A percentile compares a stretch with the other conserved stretches of the same genome.
Conservation (phyloP, 2,113 vertebrate species). For the Anthoscopus minutus region DNA sequence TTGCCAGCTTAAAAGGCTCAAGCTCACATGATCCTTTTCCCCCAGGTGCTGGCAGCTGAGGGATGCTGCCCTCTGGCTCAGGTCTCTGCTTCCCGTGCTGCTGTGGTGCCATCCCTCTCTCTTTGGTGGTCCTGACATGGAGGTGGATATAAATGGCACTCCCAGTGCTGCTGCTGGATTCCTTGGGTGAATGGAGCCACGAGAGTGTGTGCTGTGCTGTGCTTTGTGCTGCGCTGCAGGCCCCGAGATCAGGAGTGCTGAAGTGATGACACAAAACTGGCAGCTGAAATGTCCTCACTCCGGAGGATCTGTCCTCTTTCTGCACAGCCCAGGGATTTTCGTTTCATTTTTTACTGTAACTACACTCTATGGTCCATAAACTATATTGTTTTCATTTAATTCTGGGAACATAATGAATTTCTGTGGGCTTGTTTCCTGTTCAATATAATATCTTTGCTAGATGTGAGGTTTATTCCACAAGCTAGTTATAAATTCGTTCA, state of each 20-base stretch:
- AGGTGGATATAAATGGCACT: accelerated
- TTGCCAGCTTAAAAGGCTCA: background rate
- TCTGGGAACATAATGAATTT: conserved; percentile 62
- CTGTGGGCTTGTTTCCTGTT: conserved; percentile 62
- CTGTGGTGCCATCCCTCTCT: accelerated
- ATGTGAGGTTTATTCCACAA: conserved; percentile 61
- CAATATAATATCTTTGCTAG: conserved; percentile 44
- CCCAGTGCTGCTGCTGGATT: background rate
- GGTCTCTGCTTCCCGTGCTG: accelerated
- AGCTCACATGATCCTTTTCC: background rate
- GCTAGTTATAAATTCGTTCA: conserved; percentile 57
- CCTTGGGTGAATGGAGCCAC: background rate
- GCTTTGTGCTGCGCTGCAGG: background rate
- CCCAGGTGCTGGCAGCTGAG: background rate
- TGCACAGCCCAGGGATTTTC: background rate
- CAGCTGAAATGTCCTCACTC: background rate
- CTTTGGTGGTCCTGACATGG: accelerated
- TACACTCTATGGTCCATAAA: conserved; percentile 52
- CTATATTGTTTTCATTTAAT: conserved; percentile 63
- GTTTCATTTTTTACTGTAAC: conserved; percentile 45
- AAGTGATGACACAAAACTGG: conserved; percentile 41
- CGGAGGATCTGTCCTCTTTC: background rate
- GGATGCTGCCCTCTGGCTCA: background rate
- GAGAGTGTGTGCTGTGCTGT: background rate
- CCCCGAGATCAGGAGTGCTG: background rate